phyloP scores from a whole-genome alignment of 1,140 invertebrate species.

The Solenopsis invicta region DNA sequence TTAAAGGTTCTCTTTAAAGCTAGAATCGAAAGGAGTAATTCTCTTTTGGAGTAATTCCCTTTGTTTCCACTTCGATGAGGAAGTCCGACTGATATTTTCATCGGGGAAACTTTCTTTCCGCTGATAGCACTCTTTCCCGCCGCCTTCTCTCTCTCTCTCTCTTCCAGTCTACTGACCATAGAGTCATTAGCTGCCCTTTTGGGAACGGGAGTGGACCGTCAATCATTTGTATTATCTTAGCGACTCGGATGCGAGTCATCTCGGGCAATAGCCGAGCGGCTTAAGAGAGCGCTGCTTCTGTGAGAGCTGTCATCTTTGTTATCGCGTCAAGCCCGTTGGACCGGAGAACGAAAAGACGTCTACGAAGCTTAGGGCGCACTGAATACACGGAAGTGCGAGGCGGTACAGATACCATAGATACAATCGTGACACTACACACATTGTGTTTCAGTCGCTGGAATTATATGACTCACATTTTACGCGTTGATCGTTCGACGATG shows the following conservation, averaged over 20 bases:
- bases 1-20: neutral
- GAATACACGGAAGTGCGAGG: neutral
- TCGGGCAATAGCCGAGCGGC: conserved; percentile 12
- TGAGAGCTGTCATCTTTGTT: conserved; percentile 39
- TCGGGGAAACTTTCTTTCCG: conserved; percentile 18
- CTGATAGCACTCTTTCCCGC: conserved; percentile 44
- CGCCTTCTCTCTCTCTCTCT: conserved; percentile 36
- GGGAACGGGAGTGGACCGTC: conserved; percentile 13
- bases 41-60: neutral
- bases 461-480: neutral
- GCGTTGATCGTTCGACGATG: neutral
- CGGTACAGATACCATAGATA: no score
- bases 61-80: neutral
- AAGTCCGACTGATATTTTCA: conserved; percentile 36
- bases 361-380: neutral
- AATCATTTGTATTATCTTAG: conserved; percentile 57
- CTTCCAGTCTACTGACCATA: conserved; percentile 36
- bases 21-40: neutral
- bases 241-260: conserved; percentile 29
- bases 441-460: neutral
- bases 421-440: neutral
- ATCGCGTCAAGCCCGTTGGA: conserved; percentile 25
- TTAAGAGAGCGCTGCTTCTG: conserved; percentile 28
- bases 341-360: conserved; percentile 14
- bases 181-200: conserved; percentile 55